Percentiles rank a stretch among this genome's conserved stretches.
Conservation (phyloP, 2,797 vertebrate species). For the Chrysocyon brachyurus region DNA sequence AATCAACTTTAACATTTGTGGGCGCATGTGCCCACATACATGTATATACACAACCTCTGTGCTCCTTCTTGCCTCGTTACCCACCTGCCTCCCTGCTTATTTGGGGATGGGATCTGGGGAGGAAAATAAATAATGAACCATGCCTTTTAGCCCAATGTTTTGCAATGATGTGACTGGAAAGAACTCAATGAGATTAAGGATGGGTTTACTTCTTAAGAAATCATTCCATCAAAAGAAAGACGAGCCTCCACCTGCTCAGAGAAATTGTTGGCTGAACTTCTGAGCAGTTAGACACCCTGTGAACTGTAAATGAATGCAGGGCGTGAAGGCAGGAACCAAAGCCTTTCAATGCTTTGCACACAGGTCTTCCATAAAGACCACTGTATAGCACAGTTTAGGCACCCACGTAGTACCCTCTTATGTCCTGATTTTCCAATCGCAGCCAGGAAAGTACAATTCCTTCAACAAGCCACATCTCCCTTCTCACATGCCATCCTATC, state of each 20-base stretch:
- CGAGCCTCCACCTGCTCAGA: slow-evolving; percentile 46
- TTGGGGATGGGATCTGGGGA: not conserved
- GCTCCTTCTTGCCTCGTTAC: not conserved
- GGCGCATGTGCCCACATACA: rapidly evolving
- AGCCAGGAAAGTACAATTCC: not conserved
- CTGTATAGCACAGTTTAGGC: not conserved
- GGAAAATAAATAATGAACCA: slow-evolving; percentile 70
- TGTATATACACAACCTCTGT: not conserved
- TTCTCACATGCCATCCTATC: not conserved
- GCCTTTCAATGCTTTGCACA: not conserved
- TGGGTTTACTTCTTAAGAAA: slow-evolving; percentile 69
- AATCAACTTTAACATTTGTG: not conserved
- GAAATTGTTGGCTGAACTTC: slow-evolving; percentile 49
- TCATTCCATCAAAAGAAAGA: slow-evolving; percentile 63
- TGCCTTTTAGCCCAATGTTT: slow-evolving; percentile 78
- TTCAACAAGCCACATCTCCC: not conserved
- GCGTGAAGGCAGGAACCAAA: not conserved
- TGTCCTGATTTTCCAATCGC: not conserved
- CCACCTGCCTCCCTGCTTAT: not conserved
- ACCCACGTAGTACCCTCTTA: not conserved
- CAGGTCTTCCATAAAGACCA: not conserved
- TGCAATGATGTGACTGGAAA: slow-evolving; percentile 74
- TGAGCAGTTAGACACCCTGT: not conserved
- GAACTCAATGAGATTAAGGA: slow-evolving; percentile 78
- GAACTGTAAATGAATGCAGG: not conserved